phyloP scores from a whole-genome alignment of 2,888 invertebrate genomes.

The Buathra laborator region DNA sequence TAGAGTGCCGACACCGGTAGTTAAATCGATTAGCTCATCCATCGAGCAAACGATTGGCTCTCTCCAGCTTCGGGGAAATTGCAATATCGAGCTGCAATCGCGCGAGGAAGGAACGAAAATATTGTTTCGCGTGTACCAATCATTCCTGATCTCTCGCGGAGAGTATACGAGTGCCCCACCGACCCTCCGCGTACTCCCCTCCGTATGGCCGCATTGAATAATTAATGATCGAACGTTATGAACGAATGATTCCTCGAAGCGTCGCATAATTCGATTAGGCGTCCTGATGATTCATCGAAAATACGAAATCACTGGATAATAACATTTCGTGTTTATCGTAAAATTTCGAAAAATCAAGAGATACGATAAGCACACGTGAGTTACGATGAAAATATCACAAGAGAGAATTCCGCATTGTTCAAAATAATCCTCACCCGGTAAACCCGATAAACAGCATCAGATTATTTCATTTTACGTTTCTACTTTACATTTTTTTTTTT shows the following conservation, averaged over 20 bases:
- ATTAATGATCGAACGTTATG: conserved; percentile 59
- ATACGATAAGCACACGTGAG: background rate
- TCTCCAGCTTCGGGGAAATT: conserved; percentile 51
- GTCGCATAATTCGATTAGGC: conserved; percentile 36
- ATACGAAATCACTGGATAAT: conserved; percentile 8
- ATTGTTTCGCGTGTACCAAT: conserved; percentile 62
- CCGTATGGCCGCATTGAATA: conserved; percentile 50
- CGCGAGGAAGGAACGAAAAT: conserved; percentile 62
- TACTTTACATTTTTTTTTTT: no score
- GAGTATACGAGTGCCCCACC: conserved; percentile 22
- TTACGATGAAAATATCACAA: background rate
- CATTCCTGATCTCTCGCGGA: conserved; percentile 39
- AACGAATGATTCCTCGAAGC: conserved; percentile 33
- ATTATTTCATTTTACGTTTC: no score
- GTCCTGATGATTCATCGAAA: conserved; percentile 43
- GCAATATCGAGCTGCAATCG: conserved; percentile 59
- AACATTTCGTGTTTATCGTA: conserved; percentile 9
- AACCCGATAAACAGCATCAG: no score
- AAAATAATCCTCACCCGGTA: background rate
- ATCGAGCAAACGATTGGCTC: conserved; percentile 27
- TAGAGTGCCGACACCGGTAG: conserved; percentile 17
- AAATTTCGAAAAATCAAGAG: background rate
- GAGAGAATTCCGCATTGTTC: background rate
- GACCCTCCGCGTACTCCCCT: background rate
- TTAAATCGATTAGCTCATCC: conserved; percentile 64